phyloP scores from a whole-genome alignment of 2,888 invertebrate genomes.

The Pollenia amentaria region DNA sequence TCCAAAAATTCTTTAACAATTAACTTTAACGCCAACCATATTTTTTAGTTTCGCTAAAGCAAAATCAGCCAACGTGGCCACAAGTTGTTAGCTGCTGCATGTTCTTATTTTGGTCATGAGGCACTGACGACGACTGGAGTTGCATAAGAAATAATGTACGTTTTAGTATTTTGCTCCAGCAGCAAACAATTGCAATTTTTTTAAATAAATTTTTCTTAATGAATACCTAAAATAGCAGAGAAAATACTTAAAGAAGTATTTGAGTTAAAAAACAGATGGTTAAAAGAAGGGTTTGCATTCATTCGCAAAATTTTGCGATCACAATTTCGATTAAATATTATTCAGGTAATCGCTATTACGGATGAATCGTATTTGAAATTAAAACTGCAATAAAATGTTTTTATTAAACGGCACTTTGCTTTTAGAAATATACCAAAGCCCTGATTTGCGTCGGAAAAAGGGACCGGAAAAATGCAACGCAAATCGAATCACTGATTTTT shows the following conservation, averaged over 20 bases:
- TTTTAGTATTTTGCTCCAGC: constrained; percentile 24
- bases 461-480: too few species aligned
- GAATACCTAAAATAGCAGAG: constrained; percentile 66
- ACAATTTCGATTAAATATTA: too few species aligned
- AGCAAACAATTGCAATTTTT: not conserved
- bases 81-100: constrained; percentile 15
- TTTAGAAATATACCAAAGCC: too few species aligned
- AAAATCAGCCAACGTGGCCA: not conserved
- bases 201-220: constrained; percentile 64
- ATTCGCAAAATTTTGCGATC: too few species aligned
- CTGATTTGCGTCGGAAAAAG: too few species aligned
- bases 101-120: constrained; percentile 46
- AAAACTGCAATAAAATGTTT: too few species aligned
- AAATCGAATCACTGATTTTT: too few species aligned
- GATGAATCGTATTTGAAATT: too few species aligned
- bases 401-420: too few species aligned
- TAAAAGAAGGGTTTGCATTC: constrained; percentile 6
- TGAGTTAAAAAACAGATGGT: constrained; percentile 50
- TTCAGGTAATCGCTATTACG: too few species aligned
- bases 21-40: constrained; percentile 36
- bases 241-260: constrained; percentile 13
- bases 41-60: constrained; percentile 27
- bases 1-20: constrained; percentile 66
- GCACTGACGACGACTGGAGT: constrained; percentile 10
- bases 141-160: constrained; percentile 53